Base-by-base conservation (phyloP, 2,113 vertebrate species). In the Heloderma charlesbogerti region DNA sequence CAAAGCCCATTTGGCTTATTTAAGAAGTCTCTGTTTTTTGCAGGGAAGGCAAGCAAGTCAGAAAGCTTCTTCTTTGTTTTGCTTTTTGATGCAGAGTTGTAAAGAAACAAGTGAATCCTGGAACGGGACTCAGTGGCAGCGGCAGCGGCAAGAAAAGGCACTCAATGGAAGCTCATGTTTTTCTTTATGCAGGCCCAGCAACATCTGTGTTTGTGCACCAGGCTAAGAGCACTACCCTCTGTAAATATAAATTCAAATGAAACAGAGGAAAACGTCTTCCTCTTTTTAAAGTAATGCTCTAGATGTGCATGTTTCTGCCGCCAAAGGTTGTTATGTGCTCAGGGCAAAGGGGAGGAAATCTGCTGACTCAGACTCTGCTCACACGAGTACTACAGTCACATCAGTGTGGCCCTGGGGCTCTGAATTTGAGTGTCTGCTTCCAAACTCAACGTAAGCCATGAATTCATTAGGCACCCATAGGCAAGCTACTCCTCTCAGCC, bases 1-100 rank as follows among this genome's bases (percentile, higher is more conserved):
- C 92, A 92, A 95, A 95, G 78, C 89, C 95, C 91, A 86, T 95
- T 92, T 60, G 88, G 93, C 93, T 93, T 94, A 93, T 94, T 92
- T 95, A 89, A 94, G 95, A 93, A 95, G 92, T 95, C 48, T 72
- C 51, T 72, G 84, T 83, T 95, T 90, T 69, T 77, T 88, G 84
- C 40, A 45, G n/a, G 63, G 3, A 51, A 48, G 45, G 18, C 29
- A 22, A 72, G 67, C 2, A 89, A 94, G 89, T 89, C 91, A 92
- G 92, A 95, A 93, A 92, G 89, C 96, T 94, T 95, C 94, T 92
- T 94, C 6, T 18, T 5, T 45, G 12, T 45, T 2, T 27, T 5
- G 3, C 80, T n/a, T 31, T 81, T 31, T 81, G 57, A 16, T 13
- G 93, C 88, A 92, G 82, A 90, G 1, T 82, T 92, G 96, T 90